Percentiles rank a stretch among this genome's conserved stretches.
Evolutionary conservation across 2,797 vertebrate genomes (phyloP).

Genomic region (Muscicapa comitata): DNA sequence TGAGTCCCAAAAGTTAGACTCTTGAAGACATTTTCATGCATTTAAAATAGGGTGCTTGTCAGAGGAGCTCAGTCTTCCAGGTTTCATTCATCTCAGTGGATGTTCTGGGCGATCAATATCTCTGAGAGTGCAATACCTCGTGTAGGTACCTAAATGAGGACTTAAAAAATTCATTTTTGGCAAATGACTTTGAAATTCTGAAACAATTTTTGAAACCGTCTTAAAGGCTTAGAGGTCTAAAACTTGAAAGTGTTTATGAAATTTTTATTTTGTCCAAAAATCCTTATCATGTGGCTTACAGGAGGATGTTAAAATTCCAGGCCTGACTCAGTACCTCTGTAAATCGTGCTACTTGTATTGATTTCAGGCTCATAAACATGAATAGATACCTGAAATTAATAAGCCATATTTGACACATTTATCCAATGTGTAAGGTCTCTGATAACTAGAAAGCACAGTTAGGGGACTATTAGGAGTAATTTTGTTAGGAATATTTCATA

Average conservation of each 20-base stretch:
- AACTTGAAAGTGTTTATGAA: background rate
- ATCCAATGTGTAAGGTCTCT: background rate
- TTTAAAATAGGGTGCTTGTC: background rate
- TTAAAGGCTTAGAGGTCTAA: background rate
- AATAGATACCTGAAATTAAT: constrained; percentile 35
- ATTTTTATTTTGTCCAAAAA: constrained; percentile 23
- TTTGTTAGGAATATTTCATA: background rate
- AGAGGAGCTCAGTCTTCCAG: background rate
- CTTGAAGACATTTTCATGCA: background rate
- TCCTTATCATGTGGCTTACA: background rate
- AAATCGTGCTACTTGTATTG: background rate
- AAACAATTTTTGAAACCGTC: background rate
- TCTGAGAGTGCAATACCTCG: background rate
- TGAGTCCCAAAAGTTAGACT: background rate
- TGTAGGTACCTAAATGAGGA: background rate
- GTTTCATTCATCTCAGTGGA: background rate
- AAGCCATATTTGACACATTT: constrained; percentile 6
- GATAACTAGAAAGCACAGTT: background rate
- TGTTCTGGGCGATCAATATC: background rate
- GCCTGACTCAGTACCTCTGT: background rate
- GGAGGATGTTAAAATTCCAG: background rate
- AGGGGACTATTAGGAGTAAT: background rate
- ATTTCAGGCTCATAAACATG: constrained; percentile 38
- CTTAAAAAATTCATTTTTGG: constrained; percentile 25
- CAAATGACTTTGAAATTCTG: constrained; percentile 26